Conservation (phyloP, 2,797 vertebrate species). For the Chaenodraco wilsoni region DNA sequence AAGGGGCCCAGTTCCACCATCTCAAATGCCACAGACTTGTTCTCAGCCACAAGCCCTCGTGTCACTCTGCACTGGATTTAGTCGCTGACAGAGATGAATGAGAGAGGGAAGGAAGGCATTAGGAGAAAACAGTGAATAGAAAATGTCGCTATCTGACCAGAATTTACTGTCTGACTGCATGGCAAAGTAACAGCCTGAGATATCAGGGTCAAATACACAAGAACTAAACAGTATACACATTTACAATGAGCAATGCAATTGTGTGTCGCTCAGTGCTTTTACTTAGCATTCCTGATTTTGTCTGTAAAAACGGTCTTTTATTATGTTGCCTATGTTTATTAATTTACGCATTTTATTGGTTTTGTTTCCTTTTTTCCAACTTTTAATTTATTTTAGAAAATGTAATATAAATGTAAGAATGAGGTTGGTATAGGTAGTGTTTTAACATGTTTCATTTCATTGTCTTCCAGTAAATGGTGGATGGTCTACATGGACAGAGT, state of each 20-base stretch:
- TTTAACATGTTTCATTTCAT: neutral
- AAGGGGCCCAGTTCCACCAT: constrained; percentile 64
- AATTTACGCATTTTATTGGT: neutral
- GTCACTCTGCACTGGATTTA: constrained; percentile 76
- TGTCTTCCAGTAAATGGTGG: constrained; percentile 91
- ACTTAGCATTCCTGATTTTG: neutral
- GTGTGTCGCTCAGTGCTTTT: neutral
- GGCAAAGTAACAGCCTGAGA: constrained; percentile 44
- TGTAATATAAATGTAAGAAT: neutral
- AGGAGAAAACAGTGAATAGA: constrained; percentile 74
- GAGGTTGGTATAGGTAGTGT: neutral
- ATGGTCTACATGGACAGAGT: constrained; percentile 99
- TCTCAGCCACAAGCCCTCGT: constrained; percentile 74
- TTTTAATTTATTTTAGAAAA: neutral
- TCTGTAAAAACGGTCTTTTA: neutral
- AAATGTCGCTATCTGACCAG: constrained; percentile 64
- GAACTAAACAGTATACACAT: constrained; percentile 11
- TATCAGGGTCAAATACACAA: constrained; percentile 44
- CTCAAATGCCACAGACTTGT: constrained; percentile 79
- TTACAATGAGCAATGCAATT: neutral
- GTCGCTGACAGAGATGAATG: constrained; percentile 78
- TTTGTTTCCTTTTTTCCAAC: neutral
- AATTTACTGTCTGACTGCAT: constrained; percentile 66
- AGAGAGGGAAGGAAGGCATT: constrained; percentile 73
- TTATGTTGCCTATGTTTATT: neutral